Evolutionary conservation across 2,113 vertebrate species (phyloP).

Genomic region (Archocentrus centrarchus): DNA sequence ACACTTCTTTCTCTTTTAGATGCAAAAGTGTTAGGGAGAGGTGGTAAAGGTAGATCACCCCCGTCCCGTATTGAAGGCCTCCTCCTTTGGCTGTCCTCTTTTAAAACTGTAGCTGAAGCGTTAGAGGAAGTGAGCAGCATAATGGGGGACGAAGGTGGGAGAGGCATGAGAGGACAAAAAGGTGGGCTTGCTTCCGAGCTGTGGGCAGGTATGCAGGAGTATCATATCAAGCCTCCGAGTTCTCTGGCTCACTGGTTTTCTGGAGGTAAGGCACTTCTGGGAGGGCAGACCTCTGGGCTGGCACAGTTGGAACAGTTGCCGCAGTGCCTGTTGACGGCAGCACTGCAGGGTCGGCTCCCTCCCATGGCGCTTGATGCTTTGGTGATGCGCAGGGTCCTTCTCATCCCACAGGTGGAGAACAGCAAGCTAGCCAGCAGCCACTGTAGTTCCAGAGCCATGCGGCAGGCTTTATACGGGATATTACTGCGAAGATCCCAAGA

Average conservation of each 20-base stretch:
- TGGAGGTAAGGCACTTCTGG: conserved; percentile 46
- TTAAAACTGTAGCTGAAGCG: conserved; percentile 78
- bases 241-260: conserved; percentile 85
- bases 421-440: conserved; percentile 86
- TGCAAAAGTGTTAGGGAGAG: conserved; percentile 30
- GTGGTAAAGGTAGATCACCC: conserved; percentile 60
- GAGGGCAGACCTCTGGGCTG: conserved; percentile 52
- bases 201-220: conserved; percentile 83
- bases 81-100: conserved; percentile 88
- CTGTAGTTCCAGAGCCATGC: conserved; percentile 80
- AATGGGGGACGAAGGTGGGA: conserved; percentile 58
- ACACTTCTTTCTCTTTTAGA: conserved; percentile 73
- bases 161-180: conserved; percentile 44
- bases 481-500: conserved; percentile 66
- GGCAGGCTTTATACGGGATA: conserved; percentile 88
- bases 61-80: conserved; percentile 80
- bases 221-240: conserved; percentile 77
- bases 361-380: conserved; percentile 84
- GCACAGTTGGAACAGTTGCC: conserved; percentile 77
- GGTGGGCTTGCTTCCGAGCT: conserved; percentile 78
- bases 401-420: conserved; percentile 91
- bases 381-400: conserved; percentile 84
- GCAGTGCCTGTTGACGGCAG: conserved; percentile 76
- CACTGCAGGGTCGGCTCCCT: conserved; percentile 80
- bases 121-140: conserved; percentile 60